A percentile compares a stretch with the other conserved stretches of the same genome.
Conservation (phyloP, 2,888 invertebrate species). For the Phengaris arion region DNA sequence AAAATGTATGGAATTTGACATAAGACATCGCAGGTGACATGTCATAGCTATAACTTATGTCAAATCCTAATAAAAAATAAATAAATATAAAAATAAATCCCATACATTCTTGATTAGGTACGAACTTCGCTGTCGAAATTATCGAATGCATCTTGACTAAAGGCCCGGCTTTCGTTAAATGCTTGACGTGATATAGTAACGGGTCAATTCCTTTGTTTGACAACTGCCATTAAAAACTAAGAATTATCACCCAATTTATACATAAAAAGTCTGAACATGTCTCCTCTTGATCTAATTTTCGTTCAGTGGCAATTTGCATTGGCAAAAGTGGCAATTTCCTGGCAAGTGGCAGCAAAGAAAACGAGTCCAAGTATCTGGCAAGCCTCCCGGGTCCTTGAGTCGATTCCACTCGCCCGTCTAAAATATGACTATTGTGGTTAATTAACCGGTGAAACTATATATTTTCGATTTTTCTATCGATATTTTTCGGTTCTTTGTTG, state of each 20-base stretch:
- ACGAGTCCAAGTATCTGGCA: slow-evolving; percentile 11
- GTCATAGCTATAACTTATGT: too few species aligned
- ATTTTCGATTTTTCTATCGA: neutral
- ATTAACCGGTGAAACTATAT: slow-evolving; percentile 9
- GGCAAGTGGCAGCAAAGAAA: slow-evolving; percentile 9
- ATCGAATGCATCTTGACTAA: too few species aligned
- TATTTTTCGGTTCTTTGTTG: neutral
- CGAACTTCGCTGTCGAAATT: too few species aligned
- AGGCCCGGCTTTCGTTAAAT: too few species aligned
- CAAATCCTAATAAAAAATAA: too few species aligned
- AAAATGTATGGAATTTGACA: too few species aligned
- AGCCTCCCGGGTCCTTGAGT: neutral
- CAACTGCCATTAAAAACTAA: neutral
- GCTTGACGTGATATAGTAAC: too few species aligned
- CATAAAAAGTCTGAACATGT: neutral
- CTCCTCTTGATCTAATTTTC: slow-evolving; percentile 10
- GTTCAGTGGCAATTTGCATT: slow-evolving; percentile 19
- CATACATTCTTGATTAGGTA: too few species aligned
- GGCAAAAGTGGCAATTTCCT: slow-evolving; percentile 1
- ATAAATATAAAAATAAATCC: too few species aligned
- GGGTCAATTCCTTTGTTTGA: too few species aligned
- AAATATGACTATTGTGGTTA: neutral
- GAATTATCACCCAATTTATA: slow-evolving; percentile 21
- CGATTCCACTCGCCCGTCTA: neutral
- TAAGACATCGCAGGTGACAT: too few species aligned